phyloP scores from a whole-genome alignment of 2,113 vertebrate species.

The Meriones unguiculatus region DNA sequence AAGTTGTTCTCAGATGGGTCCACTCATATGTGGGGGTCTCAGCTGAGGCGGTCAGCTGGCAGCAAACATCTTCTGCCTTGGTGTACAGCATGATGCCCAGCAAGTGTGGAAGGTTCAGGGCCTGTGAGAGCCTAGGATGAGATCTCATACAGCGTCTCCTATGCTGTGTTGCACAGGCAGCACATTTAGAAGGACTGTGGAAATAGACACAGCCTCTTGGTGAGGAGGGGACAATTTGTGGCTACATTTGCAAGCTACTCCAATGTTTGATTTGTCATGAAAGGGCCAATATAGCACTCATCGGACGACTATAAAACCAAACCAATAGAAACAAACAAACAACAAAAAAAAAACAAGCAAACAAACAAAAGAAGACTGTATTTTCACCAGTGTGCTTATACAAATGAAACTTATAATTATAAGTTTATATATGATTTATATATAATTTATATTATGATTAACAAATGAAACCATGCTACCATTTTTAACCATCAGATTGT shows the following conservation, averaged over 20 bases:
- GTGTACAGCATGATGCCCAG: neutral
- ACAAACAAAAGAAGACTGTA: neutral
- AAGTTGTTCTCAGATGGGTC: neutral
- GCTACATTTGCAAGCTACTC: neutral
- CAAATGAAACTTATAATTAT: neutral
- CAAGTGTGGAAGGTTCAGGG: neutral
- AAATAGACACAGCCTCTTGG: neutral
- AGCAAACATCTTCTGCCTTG: neutral
- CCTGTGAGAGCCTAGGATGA: neutral
- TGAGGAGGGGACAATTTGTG: neutral
- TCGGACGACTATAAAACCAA: neutral
- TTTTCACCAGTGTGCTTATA: neutral
- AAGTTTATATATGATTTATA: no score
- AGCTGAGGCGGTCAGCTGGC: rapidly evolving
- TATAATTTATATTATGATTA: no score
- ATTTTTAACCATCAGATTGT: neutral
- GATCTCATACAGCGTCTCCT: neutral
- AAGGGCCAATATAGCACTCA: neutral
- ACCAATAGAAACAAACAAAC: no score
- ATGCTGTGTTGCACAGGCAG: neutral
- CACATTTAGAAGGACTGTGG: neutral
- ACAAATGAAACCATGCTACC: no score
- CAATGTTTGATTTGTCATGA: neutral
- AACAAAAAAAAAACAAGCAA: no score
- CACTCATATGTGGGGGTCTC: neutral